Evolutionary conservation across 2,113 vertebrate species (phyloP).

Genomic region (Tupaia tana): DNA sequence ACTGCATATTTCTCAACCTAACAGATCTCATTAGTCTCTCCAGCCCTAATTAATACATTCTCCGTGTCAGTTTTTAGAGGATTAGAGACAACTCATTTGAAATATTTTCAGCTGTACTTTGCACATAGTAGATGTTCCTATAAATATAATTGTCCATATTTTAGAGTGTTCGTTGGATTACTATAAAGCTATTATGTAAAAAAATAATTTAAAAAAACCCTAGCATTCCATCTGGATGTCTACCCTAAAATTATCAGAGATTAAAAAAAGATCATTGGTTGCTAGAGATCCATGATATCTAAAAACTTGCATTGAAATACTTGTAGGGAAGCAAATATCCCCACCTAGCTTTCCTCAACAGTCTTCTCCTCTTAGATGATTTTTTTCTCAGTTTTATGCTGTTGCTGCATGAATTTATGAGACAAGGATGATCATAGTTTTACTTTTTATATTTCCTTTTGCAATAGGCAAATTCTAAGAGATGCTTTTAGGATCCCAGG

Average conservation of each 20-base stretch:
- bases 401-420: not conserved
- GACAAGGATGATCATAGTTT: not conserved
- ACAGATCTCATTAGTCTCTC: not conserved
- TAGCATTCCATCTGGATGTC: not conserved
- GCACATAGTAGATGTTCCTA: not conserved
- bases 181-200: not conserved
- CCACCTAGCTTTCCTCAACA: not conserved
- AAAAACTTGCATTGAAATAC: not conserved
- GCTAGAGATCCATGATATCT: not conserved
- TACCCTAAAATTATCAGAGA: not conserved
- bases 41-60: not conserved
- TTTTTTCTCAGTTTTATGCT: slow-evolving; percentile 9
- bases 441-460: not conserved
- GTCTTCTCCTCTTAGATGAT: not conserved
- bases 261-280: not conserved
- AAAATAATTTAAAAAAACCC: not conserved
- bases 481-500: not conserved
- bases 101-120: not conserved
- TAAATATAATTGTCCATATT: not conserved
- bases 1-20: not conserved
- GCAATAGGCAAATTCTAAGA: not conserved
- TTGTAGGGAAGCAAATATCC: not conserved
- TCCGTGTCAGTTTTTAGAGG: not conserved
- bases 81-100: slow-evolving; percentile 41
- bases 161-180: not conserved